Evolutionary conservation across 2,113 vertebrate species (phyloP).

Genomic region (Pomatorhinus ruficollis): DNA sequence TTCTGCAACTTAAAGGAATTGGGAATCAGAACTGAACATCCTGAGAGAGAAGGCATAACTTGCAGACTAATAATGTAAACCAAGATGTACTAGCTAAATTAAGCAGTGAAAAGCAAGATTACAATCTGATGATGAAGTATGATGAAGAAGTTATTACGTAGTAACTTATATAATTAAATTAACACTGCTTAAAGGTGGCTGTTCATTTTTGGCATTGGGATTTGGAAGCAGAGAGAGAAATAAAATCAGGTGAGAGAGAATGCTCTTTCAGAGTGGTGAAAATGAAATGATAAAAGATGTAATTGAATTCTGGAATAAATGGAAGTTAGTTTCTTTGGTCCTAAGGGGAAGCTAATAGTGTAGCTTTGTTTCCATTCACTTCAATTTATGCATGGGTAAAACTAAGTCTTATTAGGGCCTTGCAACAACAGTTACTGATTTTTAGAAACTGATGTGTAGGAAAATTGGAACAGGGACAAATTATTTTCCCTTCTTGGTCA

Average conservation of each 20-base stretch:
- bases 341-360: not conserved
- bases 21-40: not conserved
- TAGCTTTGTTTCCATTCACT: not conserved
- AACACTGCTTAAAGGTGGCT: not conserved
- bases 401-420: not conserved
- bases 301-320: conserved; percentile 5
- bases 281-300: not conserved
- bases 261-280: not conserved
- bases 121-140: not conserved
- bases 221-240: not conserved
- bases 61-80: not conserved
- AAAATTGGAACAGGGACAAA: not conserved
- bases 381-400: not conserved
- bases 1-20: not conserved
- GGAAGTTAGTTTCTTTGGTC: not conserved
- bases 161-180: not conserved
- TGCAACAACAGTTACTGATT: not conserved
- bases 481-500: not conserved
- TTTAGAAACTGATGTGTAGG: not conserved
- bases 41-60: not conserved
- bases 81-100: not conserved
- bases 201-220: not conserved
- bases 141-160: conserved; percentile 6
- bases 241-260: not conserved
- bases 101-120: not conserved